Percentiles rank a stretch among this genome's conserved stretches.
phyloP scores from a whole-genome alignment of 2,113 vertebrate species.

The Nycticebus coucang region DNA sequence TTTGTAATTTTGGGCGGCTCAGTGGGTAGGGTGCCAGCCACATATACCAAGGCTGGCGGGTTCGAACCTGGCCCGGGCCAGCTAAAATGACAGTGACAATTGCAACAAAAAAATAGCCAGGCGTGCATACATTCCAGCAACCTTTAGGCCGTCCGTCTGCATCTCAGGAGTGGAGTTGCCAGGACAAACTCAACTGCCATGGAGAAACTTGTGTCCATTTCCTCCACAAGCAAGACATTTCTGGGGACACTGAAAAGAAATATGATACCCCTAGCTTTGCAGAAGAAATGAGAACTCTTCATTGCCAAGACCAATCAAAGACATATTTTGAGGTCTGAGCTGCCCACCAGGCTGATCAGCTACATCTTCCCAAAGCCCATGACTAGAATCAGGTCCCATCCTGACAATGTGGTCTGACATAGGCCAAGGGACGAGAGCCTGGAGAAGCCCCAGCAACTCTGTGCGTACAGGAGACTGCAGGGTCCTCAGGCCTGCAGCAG shows the following conservation, averaged over 20 bases:
- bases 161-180: not conserved
- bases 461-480: not conserved
- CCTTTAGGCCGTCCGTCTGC: not conserved
- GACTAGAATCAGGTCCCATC: not conserved
- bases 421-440: fast-evolving
- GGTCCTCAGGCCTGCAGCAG: not conserved
- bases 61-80: too few species aligned
- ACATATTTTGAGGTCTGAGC: too few species aligned
- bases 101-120: too few species aligned
- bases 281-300: fast-evolving
- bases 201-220: fast-evolving
- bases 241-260: not conserved
- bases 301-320: not conserved
- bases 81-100: too few species aligned
- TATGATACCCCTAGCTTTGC: not conserved
- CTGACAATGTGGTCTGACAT: not conserved
- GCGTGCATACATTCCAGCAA: not conserved
- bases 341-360: not conserved
- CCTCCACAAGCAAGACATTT: not conserved
- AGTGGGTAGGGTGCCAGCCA: too few species aligned
- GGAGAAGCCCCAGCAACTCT: not conserved
- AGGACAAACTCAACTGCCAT: not conserved
- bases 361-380: not conserved
- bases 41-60: too few species aligned
- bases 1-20: not conserved